These are phyloP conservation scores for Nephrotoma guestfalica DNA, from an alignment of 2,888 invertebrate species.

Conservation along the genomic window DNA sequence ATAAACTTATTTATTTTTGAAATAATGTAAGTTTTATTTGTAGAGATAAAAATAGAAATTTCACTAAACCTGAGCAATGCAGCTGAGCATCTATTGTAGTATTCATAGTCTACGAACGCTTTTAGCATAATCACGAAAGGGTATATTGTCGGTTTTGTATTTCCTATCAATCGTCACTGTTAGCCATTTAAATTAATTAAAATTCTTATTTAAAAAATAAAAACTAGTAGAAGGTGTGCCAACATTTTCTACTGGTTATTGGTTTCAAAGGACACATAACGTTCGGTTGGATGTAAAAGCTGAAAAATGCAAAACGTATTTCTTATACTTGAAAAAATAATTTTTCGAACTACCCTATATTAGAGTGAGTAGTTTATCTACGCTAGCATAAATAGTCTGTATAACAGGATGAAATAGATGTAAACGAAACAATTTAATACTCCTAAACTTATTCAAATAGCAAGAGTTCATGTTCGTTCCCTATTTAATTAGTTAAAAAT, in stretches of 20 bases:
- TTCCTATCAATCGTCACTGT: neutral
- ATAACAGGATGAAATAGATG: neutral
- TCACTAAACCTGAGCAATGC: too few relatives aligned
- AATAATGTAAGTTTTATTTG: neutral
- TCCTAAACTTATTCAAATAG: neutral
- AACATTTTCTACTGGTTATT: too few relatives aligned
- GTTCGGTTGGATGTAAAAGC: too few relatives aligned
- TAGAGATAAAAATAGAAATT: neutral
- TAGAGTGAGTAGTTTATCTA: too few relatives aligned
- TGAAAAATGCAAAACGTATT: too few relatives aligned
- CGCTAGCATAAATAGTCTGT: neutral
- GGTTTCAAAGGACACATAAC: too few relatives aligned
- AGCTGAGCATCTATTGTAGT: neutral
- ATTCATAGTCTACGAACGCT: neutral
- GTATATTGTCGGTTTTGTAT: neutral
- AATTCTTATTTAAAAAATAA: neutral
- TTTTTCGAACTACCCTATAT: too few relatives aligned
- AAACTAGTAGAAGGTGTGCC: too few relatives aligned
- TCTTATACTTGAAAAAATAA: too few relatives aligned
- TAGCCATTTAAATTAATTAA: neutral
- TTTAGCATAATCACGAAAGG: neutral
- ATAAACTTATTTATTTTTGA: neutral
- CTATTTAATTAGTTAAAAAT: neutral
- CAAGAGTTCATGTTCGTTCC: neutral
- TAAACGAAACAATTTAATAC: neutral